A percentile compares a stretch with the other conserved stretches of the same genome.
phyloP scores from a whole-genome alignment of 2,113 vertebrate species.

The Tachysurus fulvidraco region DNA sequence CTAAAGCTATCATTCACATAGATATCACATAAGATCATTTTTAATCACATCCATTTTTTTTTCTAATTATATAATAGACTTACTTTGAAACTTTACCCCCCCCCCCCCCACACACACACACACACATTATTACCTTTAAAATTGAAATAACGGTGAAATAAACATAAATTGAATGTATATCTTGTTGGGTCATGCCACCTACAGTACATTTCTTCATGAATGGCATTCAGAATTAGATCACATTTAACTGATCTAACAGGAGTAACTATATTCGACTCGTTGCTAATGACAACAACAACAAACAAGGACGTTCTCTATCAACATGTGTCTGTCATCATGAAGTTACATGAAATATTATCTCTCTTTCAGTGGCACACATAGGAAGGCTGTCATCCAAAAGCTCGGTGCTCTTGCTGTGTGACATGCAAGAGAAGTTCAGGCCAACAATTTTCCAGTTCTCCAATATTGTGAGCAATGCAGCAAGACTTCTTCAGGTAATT shows the following conservation, averaged over 20 bases:
- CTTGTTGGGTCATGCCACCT: neutral
- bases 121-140: neutral
- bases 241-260: neutral
- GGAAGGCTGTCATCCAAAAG: conserved; percentile 74
- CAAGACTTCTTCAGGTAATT: conserved; percentile 81
- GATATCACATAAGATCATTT: neutral
- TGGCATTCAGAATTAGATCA: neutral
- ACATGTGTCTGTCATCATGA: neutral
- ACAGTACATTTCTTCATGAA: neutral
- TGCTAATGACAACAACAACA: too few relatives aligned
- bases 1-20: neutral
- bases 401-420: conserved; percentile 83
- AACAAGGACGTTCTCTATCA: neutral
- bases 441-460: conserved; percentile 78
- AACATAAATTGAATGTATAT: neutral
- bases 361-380: conserved; percentile 9
- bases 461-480: conserved; percentile 81
- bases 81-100: neutral
- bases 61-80: neutral
- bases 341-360: neutral
- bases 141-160: neutral
- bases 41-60: neutral
- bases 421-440: conserved; percentile 91
- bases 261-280: neutral
- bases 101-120: too few relatives aligned